Base-by-base conservation (phyloP, 2,888 invertebrate species). In the Caenorhabditis sp. region DNA sequence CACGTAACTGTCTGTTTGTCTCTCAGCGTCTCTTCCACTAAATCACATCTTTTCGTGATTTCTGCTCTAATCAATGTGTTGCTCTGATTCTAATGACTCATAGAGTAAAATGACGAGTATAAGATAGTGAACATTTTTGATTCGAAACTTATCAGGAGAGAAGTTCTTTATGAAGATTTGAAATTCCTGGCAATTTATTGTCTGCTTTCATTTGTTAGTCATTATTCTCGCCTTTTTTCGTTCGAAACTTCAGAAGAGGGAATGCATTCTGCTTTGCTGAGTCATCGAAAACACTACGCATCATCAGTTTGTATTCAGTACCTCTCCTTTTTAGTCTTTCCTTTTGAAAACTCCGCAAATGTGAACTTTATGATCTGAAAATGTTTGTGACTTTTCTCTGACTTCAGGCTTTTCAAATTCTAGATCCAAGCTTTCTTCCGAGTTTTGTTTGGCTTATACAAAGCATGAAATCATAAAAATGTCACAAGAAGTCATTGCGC, bases 1-100 rank as follows among this genome's bases (percentile, higher is more conserved):
- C 66, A 66, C 66, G 66, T 66, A 49, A 66, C 28, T 66, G 22
- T 63, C 24, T 49, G 12, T 66, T 47, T 66, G 28, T 19, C 26
- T 64, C 16, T 35, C 66, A 16, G 10, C 31, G 31, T 49, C 49
- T 47, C 31, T 51, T 28, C n/a, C 3, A 24, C 5, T 24, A 31
- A 19, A 51, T 49, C 14, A 19, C 49, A 28, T 51, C 26, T 63
- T 63, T 66, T 51, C 66, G 49, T 66, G 66, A 66, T 66, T 66
- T 66, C 66, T 66, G 66, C 66, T 51, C 35, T 14, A 51, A 16
- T 66, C 41, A 64, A 41, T 47, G 8, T 19, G 7, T 47, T 44
- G 44, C 47, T 47, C 47, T 10, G n/a, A 26, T n/a, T 28, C 0
- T 35, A 12, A 66, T 66, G 66, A 66, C n/a, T 51, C 66, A 66